These are phyloP conservation scores for Acrossocheilus fasciatus DNA, from an alignment of 2,797 vertebrate species.

Conservation along the genomic window DNA sequence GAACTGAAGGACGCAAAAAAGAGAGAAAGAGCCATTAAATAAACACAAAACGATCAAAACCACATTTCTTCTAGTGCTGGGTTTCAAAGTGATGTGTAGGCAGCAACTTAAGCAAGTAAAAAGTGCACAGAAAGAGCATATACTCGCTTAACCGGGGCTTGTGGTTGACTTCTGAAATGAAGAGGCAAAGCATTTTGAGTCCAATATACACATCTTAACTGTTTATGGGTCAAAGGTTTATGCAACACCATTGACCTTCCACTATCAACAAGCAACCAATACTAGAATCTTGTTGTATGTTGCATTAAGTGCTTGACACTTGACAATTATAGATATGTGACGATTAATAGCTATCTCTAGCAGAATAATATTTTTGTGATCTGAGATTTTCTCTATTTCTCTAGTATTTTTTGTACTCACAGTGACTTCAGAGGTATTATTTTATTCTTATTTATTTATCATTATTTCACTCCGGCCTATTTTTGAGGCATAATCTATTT, in stretches of 20 bases:
- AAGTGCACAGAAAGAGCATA: slow-evolving; percentile 11
- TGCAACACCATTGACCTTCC: not conserved
- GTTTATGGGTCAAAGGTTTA: not conserved
- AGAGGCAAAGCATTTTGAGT: not conserved
- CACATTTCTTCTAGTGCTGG: slow-evolving; percentile 27
- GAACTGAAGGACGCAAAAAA: not conserved
- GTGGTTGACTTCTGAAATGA: slow-evolving; percentile 18
- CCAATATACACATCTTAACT: not conserved
- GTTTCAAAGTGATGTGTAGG: slow-evolving; percentile 31
- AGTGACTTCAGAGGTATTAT: not conserved
- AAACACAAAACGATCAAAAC: slow-evolving; percentile 47
- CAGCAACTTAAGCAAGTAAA: slow-evolving; percentile 15
- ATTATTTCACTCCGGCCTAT: not conserved
- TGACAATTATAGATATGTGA: no score
- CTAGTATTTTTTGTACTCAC: not conserved
- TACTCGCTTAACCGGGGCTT: not conserved
- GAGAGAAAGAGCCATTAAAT: slow-evolving; percentile 10
- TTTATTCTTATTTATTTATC: not conserved
- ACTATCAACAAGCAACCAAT: slow-evolving; percentile 10
- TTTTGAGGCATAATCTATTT: not conserved
- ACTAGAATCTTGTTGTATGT: not conserved
- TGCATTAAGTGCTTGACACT: not conserved
- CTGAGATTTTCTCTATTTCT: not conserved
- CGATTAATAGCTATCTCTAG: not conserved
- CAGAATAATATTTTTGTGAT: not conserved